A percentile compares a stretch with the other conserved stretches of the same genome.
Evolutionary conservation across 2,797 vertebrate genomes (phyloP).

Genomic region (Leptodactylus fallax): DNA sequence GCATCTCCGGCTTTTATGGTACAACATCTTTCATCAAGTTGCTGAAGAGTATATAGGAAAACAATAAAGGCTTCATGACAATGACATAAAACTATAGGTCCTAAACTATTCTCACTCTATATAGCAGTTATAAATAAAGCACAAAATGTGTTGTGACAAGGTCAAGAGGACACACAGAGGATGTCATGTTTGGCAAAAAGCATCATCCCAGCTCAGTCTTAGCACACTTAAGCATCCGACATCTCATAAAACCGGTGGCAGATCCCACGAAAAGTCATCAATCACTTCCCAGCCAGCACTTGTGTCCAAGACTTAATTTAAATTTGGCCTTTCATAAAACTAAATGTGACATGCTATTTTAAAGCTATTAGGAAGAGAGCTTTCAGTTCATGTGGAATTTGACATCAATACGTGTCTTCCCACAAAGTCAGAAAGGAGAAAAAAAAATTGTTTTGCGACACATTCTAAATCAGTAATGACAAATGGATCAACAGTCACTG

Average conservation of each 20-base stretch:
- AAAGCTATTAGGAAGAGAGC: slow-evolving; percentile 59
- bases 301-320: slow-evolving; percentile 64
- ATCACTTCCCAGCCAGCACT: slow-evolving; percentile 60
- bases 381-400: slow-evolving; percentile 37
- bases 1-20: neutral
- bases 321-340: slow-evolving; percentile 61
- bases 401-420: slow-evolving; percentile 2
- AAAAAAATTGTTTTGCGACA: slow-evolving; percentile 50
- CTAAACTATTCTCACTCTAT: slow-evolving; percentile 26
- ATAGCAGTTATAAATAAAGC: slow-evolving; percentile 64
- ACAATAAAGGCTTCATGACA: slow-evolving; percentile 26
- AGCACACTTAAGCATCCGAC: slow-evolving; percentile 64
- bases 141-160: slow-evolving; percentile 61
- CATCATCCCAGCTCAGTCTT: slow-evolving; percentile 48
- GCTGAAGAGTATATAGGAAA: slow-evolving; percentile 26
- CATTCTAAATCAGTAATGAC: slow-evolving; percentile 45
- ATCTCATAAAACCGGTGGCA: slow-evolving; percentile 58
- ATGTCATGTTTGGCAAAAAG: slow-evolving; percentile 59
- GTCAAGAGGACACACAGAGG: slow-evolving; percentile 60
- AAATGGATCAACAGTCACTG: slow-evolving; percentile 42
- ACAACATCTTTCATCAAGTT: neutral
- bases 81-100: slow-evolving; percentile 39
- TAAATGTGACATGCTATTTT: slow-evolving; percentile 57
- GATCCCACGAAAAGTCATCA: slow-evolving; percentile 65
- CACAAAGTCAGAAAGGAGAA: slow-evolving; percentile 46